Conservation (phyloP, 2,113 vertebrate genomes). For the Camelus dromedarius region DNA sequence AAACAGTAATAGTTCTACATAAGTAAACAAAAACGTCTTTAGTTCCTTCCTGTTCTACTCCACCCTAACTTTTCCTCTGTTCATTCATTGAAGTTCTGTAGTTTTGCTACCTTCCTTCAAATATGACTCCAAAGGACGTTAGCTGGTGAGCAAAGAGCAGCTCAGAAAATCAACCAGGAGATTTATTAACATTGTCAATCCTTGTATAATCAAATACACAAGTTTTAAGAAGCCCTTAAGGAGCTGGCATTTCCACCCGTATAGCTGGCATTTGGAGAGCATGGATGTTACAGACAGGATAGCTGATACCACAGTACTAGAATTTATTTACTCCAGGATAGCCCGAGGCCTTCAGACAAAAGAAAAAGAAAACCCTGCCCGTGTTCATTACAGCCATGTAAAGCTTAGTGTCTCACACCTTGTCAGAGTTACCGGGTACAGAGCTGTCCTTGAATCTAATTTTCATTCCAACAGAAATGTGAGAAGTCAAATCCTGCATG, state of each 20-base stretch:
- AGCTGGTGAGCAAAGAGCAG: not conserved
- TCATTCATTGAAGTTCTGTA: not conserved
- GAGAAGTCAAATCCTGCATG: constrained; percentile 63
- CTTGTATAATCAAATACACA: not conserved
- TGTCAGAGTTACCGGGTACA: constrained; percentile 62
- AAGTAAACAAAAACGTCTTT: not conserved
- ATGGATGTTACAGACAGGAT: not conserved
- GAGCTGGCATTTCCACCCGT: not conserved
- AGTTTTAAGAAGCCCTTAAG: not conserved
- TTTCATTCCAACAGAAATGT: constrained; percentile 73
- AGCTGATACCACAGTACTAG: not conserved
- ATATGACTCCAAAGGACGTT: not conserved
- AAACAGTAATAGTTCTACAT: not conserved
- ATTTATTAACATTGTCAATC: not conserved
- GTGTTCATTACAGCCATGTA: constrained; percentile 50
- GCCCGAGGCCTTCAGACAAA: not conserved
- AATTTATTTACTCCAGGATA: not conserved
- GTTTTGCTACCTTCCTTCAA: not conserved
- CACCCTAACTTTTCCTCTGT: not conserved
- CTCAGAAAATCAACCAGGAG: not conserved
- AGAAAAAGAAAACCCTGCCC: not conserved
- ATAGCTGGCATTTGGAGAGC: not conserved
- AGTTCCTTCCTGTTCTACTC: not conserved
- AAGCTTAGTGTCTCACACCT: constrained; percentile 71
- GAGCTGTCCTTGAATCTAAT: constrained; percentile 71